Conservation (phyloP, 2,888 invertebrate genomes). For the Epirrhoe alternata region DNA sequence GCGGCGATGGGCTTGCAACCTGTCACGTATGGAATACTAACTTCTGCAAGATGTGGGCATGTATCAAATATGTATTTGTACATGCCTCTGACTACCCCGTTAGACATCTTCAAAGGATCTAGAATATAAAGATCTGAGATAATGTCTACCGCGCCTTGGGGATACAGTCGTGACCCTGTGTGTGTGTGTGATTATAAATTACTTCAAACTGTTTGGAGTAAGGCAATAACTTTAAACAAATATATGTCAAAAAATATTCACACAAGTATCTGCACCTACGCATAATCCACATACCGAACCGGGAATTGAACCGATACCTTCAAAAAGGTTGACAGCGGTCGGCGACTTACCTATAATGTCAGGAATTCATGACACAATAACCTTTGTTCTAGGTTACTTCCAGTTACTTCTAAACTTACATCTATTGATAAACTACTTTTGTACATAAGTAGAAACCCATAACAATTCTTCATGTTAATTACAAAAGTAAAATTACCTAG, state of each 20-base stretch:
- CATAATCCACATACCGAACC: not conserved
- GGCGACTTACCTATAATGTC: not conserved
- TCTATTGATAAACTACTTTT: conserved; percentile 25
- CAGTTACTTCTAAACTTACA: conserved; percentile 12
- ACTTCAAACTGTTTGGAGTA: not conserved
- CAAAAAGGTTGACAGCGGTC: conserved; percentile 15
- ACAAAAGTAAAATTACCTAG: conserved; percentile 38
- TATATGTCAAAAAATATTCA: not conserved
- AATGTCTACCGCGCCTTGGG: no score
- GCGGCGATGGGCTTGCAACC: no score
- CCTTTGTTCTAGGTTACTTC: not conserved
- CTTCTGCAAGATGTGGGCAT: no score
- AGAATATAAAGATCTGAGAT: no score
- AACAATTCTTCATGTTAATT: conserved; percentile 14
- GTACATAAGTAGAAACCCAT: conserved; percentile 6
- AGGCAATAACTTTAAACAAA: not conserved
- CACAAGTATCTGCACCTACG: not conserved
- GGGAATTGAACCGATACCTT: conserved; percentile 9
- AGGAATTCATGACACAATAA: conserved; percentile 13
- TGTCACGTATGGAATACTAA: no score
- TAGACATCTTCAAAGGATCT: no score
- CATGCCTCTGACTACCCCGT: no score
- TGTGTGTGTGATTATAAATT: no score
- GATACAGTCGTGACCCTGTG: no score
- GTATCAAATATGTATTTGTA: no score